Percentiles rank a stretch among this genome's conserved stretches.
Evolutionary conservation across 2,888 invertebrate species (phyloP).

Genomic region (Eutolmus rufibarbis): DNA sequence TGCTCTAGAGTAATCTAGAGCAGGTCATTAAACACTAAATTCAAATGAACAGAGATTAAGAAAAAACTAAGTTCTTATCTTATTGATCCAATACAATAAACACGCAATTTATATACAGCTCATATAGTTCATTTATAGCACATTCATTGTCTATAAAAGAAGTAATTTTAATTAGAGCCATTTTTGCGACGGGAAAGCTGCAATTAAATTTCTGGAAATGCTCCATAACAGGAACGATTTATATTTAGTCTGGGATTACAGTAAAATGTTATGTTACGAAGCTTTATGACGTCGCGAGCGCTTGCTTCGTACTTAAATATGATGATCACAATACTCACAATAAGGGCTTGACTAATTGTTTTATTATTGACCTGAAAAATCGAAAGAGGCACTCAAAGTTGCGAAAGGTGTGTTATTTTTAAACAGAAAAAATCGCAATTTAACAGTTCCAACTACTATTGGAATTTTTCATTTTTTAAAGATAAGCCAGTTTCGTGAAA

Average conservation of each 20-base stretch:
- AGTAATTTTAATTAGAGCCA: background rate
- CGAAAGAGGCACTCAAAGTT: background rate
- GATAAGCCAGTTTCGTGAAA: background rate
- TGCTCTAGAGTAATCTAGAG: no score
- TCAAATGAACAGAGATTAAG: background rate
- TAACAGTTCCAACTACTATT: background rate
- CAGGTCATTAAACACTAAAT: no score
- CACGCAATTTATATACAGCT: background rate
- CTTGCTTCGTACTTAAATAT: background rate
- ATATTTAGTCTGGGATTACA: background rate
- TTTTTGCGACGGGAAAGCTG: background rate
- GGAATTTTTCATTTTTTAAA: background rate
- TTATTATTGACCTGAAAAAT: background rate
- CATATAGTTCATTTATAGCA: background rate
- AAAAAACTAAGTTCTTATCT: background rate
- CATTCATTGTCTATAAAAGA: background rate
- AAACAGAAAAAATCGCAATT: background rate
- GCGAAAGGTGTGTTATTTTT: background rate
- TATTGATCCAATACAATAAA: background rate
- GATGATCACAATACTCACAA: background rate
- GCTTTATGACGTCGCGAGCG: background rate
- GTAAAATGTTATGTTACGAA: background rate
- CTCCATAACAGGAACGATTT: background rate
- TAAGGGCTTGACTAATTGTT: background rate
- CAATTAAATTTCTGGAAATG: background rate